A percentile compares a stretch with the other conserved stretches of the same genome.
phyloP scores from a whole-genome alignment of 2,888 invertebrate genomes.

The Eustalomyia histrio region DNA sequence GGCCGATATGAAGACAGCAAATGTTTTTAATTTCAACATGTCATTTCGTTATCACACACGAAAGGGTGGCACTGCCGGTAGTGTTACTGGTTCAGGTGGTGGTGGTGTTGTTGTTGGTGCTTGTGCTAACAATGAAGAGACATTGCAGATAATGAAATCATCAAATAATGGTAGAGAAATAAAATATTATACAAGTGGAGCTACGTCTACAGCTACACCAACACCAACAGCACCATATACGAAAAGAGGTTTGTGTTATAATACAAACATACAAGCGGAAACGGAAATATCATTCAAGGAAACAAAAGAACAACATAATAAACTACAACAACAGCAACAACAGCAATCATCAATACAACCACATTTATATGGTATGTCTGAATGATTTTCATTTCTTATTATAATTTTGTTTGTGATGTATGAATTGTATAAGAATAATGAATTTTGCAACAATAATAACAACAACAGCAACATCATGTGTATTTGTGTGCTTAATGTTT shows the following conservation, averaged over 20 bases:
- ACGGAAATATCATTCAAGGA: conserved; percentile 34
- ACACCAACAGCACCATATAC: not conserved
- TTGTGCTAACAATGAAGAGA: conserved; percentile 6
- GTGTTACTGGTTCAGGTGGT: not conserved
- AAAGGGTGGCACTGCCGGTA: not conserved
- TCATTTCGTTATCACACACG: conserved; percentile 65
- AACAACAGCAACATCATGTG: too few relatives aligned
- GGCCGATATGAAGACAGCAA: conserved; percentile 55
- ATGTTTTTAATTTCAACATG: conserved; percentile 64
- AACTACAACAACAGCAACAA: conserved; percentile 27
- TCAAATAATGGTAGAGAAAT: conserved; percentile 17
- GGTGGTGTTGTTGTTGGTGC: not conserved
- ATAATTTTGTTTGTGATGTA: too few relatives aligned
- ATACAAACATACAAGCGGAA: conserved; percentile 43
- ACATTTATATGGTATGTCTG: conserved; percentile 56
- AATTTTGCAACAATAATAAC: too few relatives aligned
- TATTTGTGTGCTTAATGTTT: too few relatives aligned
- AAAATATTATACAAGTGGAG: conserved; percentile 19
- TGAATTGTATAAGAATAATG: too few relatives aligned
- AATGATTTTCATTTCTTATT: not conserved
- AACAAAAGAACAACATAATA: conserved; percentile 24
- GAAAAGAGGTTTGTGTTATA: conserved; percentile 15
- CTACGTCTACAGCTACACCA: too few relatives aligned
- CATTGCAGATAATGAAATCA: conserved; percentile 10
- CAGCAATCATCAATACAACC: conserved; percentile 42